Evolutionary conservation across 2,797 vertebrate genomes (phyloP), one percentile per base, ranked within the genome.

Genomic region (Notolabrus celidotus): DNA sequence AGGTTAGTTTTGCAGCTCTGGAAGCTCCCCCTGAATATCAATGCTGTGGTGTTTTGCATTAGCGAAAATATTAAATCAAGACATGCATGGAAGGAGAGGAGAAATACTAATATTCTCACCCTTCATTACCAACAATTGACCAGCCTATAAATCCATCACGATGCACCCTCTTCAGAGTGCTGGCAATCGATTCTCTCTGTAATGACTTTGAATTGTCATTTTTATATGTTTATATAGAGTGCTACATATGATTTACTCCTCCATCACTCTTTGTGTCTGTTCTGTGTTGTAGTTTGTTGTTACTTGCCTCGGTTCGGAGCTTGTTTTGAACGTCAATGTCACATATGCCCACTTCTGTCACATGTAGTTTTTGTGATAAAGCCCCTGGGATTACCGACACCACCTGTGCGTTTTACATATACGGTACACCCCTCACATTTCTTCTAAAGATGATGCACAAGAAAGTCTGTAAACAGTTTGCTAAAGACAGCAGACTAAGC

Each of bases 151-250:
- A 54, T 71, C 22, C 50, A 46, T 74, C 60, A 55, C 2, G 5
- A 8, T 6, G 29, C 59, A 29, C 34, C 34, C 1, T 43, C n/a
- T 20, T 62, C 42, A 31, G 43, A 23, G 49, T 4, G 54, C 55
- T n/a, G 70, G 23, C 15, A 47, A 52, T 67, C 67, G 53, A 49
- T 64, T 68, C 50, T 60, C 42, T 43, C 27, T 47, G 29, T 45
- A 60, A 62, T 79, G 45, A 62, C 31, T 52, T 59, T 36, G 53
- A 57, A 52, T 22, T 14, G 9, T 36, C 4, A 14, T 36, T 36
- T 36, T 36, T 36, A 12, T 10, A 36, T 50, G 46, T 52, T 50
- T 23, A 20, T 42, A 20, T 25, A 17, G 7, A 39, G 38, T 5
- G 56, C 59, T 12, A n/a, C 15, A 20, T 34, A 8, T n/a, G 11